Base-by-base conservation (phyloP, 2,113 vertebrate genomes). In the Setophaga kirtlandii region DNA sequence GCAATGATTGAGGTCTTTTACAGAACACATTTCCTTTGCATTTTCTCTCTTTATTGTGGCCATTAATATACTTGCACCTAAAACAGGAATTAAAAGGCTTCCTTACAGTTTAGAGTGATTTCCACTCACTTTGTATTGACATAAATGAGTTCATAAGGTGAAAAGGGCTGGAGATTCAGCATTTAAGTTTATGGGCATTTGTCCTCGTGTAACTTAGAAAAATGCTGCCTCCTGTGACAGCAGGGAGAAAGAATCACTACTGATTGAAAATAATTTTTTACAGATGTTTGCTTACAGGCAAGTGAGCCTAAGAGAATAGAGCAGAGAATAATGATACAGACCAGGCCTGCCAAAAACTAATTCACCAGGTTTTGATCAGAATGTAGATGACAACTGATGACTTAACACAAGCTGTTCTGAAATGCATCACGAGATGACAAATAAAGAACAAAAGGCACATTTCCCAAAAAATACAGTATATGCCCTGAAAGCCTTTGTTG, bases 241-340 rank as follows among this genome's bases (percentile, higher is more conserved):
- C 37, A 81, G 56, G 31, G 27, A 79, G 18, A 55, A 84, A 76
- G 56, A 42, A 68, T 75, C 21, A 15, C 23, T 92, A 19, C 8
- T 68, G 56, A 58, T 52, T 52, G 33, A 55, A 89, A 88, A 79
- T 87, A 70, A 74, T 63, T 84, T 86, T 67, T 59, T 47, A 77
- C 53, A 94, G 53, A 80, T 77, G 67, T 70, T 90, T 93, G 16
- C 52, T 89, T 78, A 59, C 35, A 71, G 67, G 63, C 71, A 94
- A 87, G 24, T 1, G 5, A 88, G 49, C 73, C 74, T 69, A 47
- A 47, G 41, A 84, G 75, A 80, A 46, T 35, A 46, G 10, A 60
- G 25, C 7, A 8, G 28, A 82, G 31, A 30, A 82, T 2, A 76
- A 80, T 12, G 55, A 78, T 41, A 76, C 37, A 87, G 62, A 93